Percentiles rank a stretch among this genome's conserved stretches.
phyloP scores from a whole-genome alignment of 1,140 invertebrate genomes.

The Hetaerina americana region DNA sequence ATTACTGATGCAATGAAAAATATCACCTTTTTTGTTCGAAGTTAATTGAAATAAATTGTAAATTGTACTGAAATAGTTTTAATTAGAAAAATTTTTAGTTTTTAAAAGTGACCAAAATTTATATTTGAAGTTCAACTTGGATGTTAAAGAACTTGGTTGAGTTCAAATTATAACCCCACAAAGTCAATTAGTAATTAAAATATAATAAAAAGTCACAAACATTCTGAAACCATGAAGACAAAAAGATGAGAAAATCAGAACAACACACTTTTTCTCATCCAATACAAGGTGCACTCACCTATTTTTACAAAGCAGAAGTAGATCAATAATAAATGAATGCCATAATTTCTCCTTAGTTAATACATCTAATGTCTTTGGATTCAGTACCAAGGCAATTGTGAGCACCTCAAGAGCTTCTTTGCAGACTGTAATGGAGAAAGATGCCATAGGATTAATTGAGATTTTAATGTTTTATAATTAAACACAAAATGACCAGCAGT shows the following conservation, averaged over 20 bases:
- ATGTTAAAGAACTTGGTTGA: no score
- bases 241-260: background rate
- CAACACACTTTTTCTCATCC: background rate
- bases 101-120: no score
- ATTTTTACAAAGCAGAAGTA: conserved; percentile 58
- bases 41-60: no score
- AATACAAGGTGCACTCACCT: conserved; percentile 30
- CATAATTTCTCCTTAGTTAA: conserved; percentile 60
- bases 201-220: no score
- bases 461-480: no score
- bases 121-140: no score
- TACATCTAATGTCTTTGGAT: conserved; percentile 63
- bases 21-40: no score
- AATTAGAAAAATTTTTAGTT: no score
- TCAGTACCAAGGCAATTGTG: conserved; percentile 75
- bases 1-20: no score
- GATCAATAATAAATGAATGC: conserved; percentile 77
- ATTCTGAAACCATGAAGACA: background rate
- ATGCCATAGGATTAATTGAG: background rate
- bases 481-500: no score
- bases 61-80: no score
- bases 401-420: conserved; percentile 86
- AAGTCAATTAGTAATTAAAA: no score
- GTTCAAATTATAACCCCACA: background rate
- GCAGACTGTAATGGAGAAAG: conserved; percentile 46